Evolutionary conservation across 2,888 invertebrate genomes (phyloP).

Genomic region (Macrophya alboannulata): DNA sequence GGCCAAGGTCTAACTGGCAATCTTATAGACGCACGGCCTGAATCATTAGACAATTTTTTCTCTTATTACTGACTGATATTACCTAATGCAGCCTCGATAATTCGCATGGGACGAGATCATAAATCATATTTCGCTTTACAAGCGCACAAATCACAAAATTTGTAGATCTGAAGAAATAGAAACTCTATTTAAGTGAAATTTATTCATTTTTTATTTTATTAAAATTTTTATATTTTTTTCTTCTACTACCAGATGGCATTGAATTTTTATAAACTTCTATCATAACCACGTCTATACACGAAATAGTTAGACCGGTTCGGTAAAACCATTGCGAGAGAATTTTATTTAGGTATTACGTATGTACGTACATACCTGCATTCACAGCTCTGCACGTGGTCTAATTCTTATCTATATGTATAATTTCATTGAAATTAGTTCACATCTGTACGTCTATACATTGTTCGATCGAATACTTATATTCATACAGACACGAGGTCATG

Average conservation of each 20-base stretch:
- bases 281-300: neutral
- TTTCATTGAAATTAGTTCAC: neutral
- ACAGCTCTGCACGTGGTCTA: neutral
- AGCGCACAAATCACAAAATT: neutral
- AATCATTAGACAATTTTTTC: slow-evolving; percentile 17
- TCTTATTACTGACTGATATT: neutral
- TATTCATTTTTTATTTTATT: neutral
- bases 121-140: neutral
- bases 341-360: neutral
- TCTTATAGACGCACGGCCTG: neutral
- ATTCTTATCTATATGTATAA: neutral
- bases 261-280: slow-evolving; percentile 1
- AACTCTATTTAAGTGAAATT: slow-evolving; percentile 16
- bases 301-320: neutral
- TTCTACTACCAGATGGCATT: neutral
- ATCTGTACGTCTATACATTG: neutral
- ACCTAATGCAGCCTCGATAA: slow-evolving; percentile 14
- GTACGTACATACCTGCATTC: neutral
- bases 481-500: slow-evolving; percentile 7
- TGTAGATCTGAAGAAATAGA: neutral
- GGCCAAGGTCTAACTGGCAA: slow-evolving; percentile 17
- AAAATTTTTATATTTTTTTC: neutral
- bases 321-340: neutral
- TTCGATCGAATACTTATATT: neutral
- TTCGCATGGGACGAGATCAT: neutral